phyloP scores from a whole-genome alignment of 2,888 invertebrate species.

The Conistra vaccinii region DNA sequence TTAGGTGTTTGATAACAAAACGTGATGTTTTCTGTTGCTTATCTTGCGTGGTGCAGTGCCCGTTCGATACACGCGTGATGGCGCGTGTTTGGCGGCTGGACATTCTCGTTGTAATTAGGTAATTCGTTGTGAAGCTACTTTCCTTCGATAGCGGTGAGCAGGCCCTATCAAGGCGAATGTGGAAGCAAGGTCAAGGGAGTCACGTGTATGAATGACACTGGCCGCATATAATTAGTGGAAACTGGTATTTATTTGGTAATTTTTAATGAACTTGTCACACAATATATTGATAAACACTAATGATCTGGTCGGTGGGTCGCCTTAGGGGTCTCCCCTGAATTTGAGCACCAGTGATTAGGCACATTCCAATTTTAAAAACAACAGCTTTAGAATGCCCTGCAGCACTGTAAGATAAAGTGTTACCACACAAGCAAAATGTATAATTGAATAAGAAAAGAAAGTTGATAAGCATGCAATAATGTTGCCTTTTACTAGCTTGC shows the following conservation, averaged over 20 bases:
- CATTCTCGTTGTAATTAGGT: slow-evolving; percentile 47
- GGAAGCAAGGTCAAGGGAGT: slow-evolving; percentile 67
- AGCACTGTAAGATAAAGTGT: not conserved
- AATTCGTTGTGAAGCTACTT: slow-evolving; percentile 50
- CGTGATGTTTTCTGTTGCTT: slow-evolving; percentile 72
- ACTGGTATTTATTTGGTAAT: slow-evolving; percentile 32
- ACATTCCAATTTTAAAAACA: slow-evolving; percentile 25
- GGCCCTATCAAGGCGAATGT: slow-evolving; percentile 57
- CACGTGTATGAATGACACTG: slow-evolving; percentile 59
- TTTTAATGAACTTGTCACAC: slow-evolving; percentile 37
- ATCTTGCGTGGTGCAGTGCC: slow-evolving; percentile 56
- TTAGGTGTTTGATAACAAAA: slow-evolving; percentile 86
- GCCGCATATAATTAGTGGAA: slow-evolving; percentile 39
- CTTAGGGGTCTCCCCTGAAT: slow-evolving; percentile 38
- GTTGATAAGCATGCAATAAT: slow-evolving; percentile 8
- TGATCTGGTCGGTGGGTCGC: no score
- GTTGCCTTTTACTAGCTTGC: slow-evolving; percentile 18
- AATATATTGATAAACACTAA: slow-evolving; percentile 39
- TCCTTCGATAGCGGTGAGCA: slow-evolving; percentile 42
- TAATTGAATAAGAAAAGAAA: slow-evolving; percentile 43
- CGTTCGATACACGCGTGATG: slow-evolving; percentile 59
- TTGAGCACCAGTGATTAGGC: slow-evolving; percentile 17
- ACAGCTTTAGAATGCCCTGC: slow-evolving; percentile 2
- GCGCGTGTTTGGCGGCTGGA: slow-evolving; percentile 49
- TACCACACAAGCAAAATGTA: not conserved